Percentiles rank a stretch among this genome's conserved stretches.
phyloP scores from a whole-genome alignment of 2,113 vertebrate genomes.

The Pelobates fuscus region DNA sequence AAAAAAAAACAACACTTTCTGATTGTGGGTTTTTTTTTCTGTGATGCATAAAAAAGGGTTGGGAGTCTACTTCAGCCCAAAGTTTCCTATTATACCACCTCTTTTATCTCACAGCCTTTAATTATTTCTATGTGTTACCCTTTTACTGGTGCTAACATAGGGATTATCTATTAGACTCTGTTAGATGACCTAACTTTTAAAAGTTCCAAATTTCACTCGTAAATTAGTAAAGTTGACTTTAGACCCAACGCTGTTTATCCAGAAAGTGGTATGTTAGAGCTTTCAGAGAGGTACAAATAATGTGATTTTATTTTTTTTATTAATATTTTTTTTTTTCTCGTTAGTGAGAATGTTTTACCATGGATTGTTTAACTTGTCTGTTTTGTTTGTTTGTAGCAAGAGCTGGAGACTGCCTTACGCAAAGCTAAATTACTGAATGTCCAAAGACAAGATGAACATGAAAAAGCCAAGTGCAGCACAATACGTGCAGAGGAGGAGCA shows the following conservation, averaged over 20 bases:
- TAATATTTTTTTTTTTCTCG: neutral
- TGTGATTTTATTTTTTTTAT: neutral
- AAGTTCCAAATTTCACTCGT: neutral
- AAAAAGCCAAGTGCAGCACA: constrained; percentile 86
- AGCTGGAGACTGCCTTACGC: constrained; percentile 82
- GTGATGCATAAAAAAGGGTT: too few species aligned
- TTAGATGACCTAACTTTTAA: neutral
- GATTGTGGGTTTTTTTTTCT: too few species aligned
- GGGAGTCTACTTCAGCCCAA: too few species aligned
- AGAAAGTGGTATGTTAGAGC: neutral
- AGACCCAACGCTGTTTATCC: neutral
- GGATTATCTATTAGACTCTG: too few species aligned
- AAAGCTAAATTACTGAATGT: constrained; percentile 85
- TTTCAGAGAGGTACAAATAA: neutral
- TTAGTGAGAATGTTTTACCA: too few species aligned
- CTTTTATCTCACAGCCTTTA: too few species aligned
- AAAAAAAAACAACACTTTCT: too few species aligned
- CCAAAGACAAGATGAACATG: constrained; percentile 93
- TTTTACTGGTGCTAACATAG: too few species aligned
- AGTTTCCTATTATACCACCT: too few species aligned
- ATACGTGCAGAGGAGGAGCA: constrained; percentile 89
- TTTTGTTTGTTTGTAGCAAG: constrained; percentile 77
- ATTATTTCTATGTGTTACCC: too few species aligned
- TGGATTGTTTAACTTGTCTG: constrained; percentile 37
- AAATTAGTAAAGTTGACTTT: neutral